Evolutionary conservation across 2,113 vertebrate species (phyloP).

Genomic region (Shinisaurus crocodilurus): DNA sequence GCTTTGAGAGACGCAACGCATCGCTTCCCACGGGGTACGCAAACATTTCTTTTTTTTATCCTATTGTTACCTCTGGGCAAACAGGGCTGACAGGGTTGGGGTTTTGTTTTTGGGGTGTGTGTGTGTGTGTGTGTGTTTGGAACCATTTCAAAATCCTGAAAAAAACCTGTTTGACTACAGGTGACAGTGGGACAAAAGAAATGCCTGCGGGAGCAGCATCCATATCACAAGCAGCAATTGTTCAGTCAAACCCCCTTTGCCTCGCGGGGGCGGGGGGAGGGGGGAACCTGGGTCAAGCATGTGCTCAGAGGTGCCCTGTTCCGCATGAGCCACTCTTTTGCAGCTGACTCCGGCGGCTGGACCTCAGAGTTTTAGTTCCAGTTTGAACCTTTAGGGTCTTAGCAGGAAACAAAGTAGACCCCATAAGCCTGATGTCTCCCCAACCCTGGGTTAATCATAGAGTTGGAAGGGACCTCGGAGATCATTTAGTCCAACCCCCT

Average conservation of each 20-base stretch:
- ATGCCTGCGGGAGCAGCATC: no score
- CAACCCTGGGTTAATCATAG: no score
- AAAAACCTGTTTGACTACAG: not conserved
- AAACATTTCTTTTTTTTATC: not conserved
- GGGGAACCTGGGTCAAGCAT: not conserved
- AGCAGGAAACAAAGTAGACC: no score
- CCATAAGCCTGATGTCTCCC: no score
- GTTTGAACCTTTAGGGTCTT: no score
- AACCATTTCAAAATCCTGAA: not conserved
- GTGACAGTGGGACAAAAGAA: not conserved
- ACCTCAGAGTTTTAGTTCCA: no score
- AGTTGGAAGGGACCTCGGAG: no score
- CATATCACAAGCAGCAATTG: not conserved
- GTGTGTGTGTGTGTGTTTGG: not conserved
- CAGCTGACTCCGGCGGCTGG: no score
- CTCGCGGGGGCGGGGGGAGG: not conserved
- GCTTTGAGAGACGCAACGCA: not conserved
- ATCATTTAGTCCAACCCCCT: no score
- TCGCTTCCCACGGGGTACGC: not conserved
- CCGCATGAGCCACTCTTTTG: no score
- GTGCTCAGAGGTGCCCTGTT: not conserved
- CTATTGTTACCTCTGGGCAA: not conserved
- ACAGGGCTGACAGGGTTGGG: not conserved
- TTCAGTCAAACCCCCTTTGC: not conserved
- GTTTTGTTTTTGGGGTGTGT: not conserved